Conservation (phyloP, 1,140 invertebrate genomes). For the Arctopsyche grandis region DNA sequence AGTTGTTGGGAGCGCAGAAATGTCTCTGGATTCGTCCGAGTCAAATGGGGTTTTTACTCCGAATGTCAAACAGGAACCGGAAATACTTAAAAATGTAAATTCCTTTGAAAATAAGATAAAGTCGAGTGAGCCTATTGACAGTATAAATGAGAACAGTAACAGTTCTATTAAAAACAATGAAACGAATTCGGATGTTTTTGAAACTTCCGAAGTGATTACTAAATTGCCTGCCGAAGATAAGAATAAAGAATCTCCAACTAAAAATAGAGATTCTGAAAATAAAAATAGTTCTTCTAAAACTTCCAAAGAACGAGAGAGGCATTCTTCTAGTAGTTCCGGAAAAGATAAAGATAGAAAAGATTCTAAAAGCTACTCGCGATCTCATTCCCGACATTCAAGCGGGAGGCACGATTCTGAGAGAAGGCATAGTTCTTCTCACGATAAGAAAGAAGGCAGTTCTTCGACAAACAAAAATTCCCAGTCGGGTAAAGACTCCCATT, state of each 20-base stretch:
- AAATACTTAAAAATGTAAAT: slow-evolving; percentile 33
- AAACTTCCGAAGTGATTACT: slow-evolving; percentile 58
- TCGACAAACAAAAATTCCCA: slow-evolving; percentile 61
- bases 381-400: slow-evolving; percentile 60
- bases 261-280: slow-evolving; percentile 61
- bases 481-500: slow-evolving; percentile 55
- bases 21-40: slow-evolving; percentile 47
- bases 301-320: slow-evolving; percentile 58
- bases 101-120: slow-evolving; percentile 47
- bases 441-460: slow-evolving; percentile 53
- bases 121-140: slow-evolving; percentile 4
- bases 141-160: slow-evolving; percentile 32
- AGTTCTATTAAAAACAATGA: slow-evolving; percentile 11
- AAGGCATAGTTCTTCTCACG: slow-evolving; percentile 59
- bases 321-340: slow-evolving; percentile 56
- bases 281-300: slow-evolving; percentile 61
- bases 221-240: slow-evolving; percentile 59
- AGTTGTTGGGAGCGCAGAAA: slow-evolving; percentile 15
- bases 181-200: background rate
- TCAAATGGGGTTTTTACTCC: slow-evolving; percentile 44
- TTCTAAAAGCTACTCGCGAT: slow-evolving; percentile 57
- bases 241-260: slow-evolving; percentile 62
- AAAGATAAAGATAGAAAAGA: slow-evolving; percentile 62
- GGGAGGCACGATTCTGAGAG: slow-evolving; percentile 57
- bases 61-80: slow-evolving; percentile 50